phyloP scores from a whole-genome alignment of 2,888 invertebrate genomes.

The Eristalis tenax region DNA sequence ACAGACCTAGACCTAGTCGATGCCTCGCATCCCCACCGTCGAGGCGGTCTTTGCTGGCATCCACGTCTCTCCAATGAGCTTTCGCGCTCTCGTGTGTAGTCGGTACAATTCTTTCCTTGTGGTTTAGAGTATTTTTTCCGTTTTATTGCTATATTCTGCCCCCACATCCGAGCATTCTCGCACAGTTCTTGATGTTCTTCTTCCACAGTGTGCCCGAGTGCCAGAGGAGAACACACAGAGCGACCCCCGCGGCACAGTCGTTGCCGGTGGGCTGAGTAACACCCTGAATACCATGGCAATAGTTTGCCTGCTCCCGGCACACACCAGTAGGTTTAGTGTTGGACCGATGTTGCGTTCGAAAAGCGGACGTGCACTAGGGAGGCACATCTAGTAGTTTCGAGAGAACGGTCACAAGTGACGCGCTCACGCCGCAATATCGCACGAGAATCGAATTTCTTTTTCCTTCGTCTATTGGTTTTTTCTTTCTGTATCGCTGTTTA shows the following conservation, averaged over 20 bases:
- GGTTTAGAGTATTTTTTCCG: slow-evolving; percentile 56
- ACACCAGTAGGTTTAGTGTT: slow-evolving; percentile 45
- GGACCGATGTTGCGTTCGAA: slow-evolving; percentile 67
- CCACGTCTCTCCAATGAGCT: slow-evolving; percentile 1
- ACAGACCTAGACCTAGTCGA: slow-evolving; percentile 19
- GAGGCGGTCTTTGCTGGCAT: background rate
- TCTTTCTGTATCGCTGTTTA: background rate
- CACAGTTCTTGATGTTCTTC: slow-evolving; percentile 55
- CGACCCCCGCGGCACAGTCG: slow-evolving; percentile 14
- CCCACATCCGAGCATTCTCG: slow-evolving; percentile 18
- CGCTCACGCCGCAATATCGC: slow-evolving; percentile 36
- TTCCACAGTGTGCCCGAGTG: background rate
- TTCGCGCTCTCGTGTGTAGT: slow-evolving; percentile 19
- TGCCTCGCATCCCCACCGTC: background rate
- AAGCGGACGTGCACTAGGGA: slow-evolving; percentile 61
- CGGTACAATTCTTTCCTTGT: slow-evolving; percentile 48
- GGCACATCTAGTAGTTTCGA: slow-evolving; percentile 36
- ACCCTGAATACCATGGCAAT: slow-evolving; percentile 46
- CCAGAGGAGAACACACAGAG: slow-evolving; percentile 28
- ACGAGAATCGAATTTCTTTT: slow-evolving; percentile 12
- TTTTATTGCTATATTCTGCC: slow-evolving; percentile 47
- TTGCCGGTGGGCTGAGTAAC: slow-evolving; percentile 25
- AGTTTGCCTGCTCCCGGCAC: slow-evolving; percentile 54
- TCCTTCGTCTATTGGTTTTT: background rate
- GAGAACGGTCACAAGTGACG: slow-evolving; percentile 53